Evolutionary conservation across 2,888 invertebrate species (phyloP).

Genomic region (Oxystoma pomonae): DNA sequence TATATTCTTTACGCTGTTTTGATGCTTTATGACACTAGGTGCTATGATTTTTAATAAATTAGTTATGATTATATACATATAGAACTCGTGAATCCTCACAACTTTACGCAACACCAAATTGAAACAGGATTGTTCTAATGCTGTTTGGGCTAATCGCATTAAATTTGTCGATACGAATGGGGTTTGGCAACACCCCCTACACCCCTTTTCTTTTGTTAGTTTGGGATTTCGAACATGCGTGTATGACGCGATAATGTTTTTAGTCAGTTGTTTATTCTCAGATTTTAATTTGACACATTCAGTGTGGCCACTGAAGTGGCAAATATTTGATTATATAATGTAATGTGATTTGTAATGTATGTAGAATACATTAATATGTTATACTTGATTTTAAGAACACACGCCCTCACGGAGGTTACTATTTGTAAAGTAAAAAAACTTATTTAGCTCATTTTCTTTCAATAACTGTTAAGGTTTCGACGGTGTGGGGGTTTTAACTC

Average conservation of each 20-base stretch:
- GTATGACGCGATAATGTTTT: not conserved
- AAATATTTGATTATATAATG: slow-evolving; percentile 34
- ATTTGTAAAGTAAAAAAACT: no score
- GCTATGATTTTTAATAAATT: no score
- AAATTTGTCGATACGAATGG: not conserved
- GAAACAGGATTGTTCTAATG: slow-evolving; percentile 58
- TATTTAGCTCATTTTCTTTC: no score
- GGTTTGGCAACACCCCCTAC: not conserved
- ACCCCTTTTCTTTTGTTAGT: not conserved
- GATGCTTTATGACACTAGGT: no score
- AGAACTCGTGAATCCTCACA: no score
- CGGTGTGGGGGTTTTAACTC: no score
- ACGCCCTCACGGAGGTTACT: no score
- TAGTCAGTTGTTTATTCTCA: slow-evolving; percentile 17
- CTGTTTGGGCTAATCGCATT: slow-evolving; percentile 59
- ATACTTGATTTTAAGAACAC: no score
- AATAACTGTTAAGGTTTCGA: no score
- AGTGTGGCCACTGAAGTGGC: slow-evolving; percentile 46
- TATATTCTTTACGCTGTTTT: no score
- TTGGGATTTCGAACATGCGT: not conserved
- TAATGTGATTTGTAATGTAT: not conserved
- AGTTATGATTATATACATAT: no score
- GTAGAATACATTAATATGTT: not conserved
- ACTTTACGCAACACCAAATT: slow-evolving; percentile 22
- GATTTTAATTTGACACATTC: slow-evolving; percentile 45